These are phyloP conservation scores for Plebejus melissa DNA, from an alignment of 2,888 invertebrate species.

Conservation along the genomic window DNA sequence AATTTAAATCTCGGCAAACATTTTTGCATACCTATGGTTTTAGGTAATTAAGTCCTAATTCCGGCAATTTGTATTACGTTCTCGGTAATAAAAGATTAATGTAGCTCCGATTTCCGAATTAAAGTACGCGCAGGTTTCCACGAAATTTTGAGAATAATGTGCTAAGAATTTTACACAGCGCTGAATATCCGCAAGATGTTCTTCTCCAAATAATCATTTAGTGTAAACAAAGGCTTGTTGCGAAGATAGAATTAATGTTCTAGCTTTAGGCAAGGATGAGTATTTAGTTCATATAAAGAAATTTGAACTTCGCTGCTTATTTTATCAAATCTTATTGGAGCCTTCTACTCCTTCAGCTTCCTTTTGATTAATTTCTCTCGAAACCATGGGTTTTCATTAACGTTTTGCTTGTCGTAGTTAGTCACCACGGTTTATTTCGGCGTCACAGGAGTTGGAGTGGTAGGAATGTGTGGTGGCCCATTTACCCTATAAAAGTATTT, in stretches of 20 bases:
- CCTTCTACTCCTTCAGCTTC: no score
- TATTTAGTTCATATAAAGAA: no score
- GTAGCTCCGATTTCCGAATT: slow-evolving; percentile 15
- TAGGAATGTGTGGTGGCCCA: neutral
- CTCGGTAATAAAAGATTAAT: slow-evolving; percentile 12
- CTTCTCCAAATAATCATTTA: slow-evolving; percentile 11
- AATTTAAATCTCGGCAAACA: slow-evolving; percentile 8
- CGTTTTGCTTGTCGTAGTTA: neutral
- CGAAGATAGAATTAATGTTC: neutral
- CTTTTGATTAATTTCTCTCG: no score
- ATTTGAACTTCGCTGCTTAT: no score
- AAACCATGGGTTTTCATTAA: no score
- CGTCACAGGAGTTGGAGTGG: neutral
- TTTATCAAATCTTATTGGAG: no score
- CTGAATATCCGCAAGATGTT: neutral
- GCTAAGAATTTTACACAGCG: slow-evolving; percentile 8
- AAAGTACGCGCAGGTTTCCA: slow-evolving; percentile 16
- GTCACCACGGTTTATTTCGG: neutral
- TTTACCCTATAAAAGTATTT: neutral
- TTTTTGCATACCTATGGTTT: slow-evolving; percentile 12
- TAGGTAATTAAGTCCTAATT: slow-evolving; percentile 14
- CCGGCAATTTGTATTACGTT: slow-evolving; percentile 10
- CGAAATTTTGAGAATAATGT: slow-evolving; percentile 3
- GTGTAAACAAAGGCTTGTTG: slow-evolving; percentile 2
- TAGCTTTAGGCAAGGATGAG: neutral